Percentiles rank a stretch among this genome's conserved stretches.
Conservation (phyloP, 1,140 invertebrate genomes). For the Drosophila erecta region DNA sequence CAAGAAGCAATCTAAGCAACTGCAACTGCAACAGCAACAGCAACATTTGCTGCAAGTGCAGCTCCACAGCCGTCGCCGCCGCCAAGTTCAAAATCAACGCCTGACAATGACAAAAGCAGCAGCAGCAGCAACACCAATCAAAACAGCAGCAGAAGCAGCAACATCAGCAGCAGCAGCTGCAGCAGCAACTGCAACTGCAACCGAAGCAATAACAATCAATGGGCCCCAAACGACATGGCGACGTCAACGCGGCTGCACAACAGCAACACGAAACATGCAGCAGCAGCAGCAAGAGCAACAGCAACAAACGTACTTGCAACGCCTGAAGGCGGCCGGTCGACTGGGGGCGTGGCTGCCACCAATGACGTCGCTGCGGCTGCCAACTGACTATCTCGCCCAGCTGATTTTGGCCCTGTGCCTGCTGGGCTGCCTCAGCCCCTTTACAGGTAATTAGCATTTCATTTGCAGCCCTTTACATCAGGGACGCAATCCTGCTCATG, state of each 20-base stretch:
- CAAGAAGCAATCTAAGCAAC: not conserved
- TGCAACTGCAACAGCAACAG: slow-evolving; percentile 6
- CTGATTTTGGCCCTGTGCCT: slow-evolving; percentile 65
- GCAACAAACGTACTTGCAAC: slow-evolving; percentile 31
- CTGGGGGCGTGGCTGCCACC: slow-evolving; percentile 43
- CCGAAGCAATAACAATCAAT: slow-evolving; percentile 53
- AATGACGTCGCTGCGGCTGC: slow-evolving; percentile 54
- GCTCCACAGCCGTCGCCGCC: slow-evolving; percentile 14
- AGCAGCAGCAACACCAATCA: slow-evolving; percentile 19
- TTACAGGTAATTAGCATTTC: slow-evolving; percentile 66
- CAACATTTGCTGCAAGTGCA: slow-evolving; percentile 21
- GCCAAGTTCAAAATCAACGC: slow-evolving; percentile 80
- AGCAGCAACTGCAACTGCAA: slow-evolving; percentile 11
- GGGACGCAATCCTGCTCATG: not conserved
- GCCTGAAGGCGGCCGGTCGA: slow-evolving; percentile 11
- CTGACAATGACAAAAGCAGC: slow-evolving; percentile 75
- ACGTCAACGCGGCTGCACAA: slow-evolving; percentile 39
- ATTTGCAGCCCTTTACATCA: not conserved
- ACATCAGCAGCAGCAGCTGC: slow-evolving; percentile 2
- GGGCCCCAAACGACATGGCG: slow-evolving; percentile 51
- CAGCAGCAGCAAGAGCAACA: slow-evolving; percentile 18
- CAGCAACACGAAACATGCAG: slow-evolving; percentile 15
- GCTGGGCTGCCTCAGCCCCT: slow-evolving; percentile 67
- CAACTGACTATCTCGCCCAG: slow-evolving; percentile 56
- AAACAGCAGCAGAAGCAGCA: slow-evolving; percentile 13